Percentiles rank a stretch among this genome's conserved stretches.
These are phyloP conservation scores for Coelopa pilipes DNA, from an alignment of 2,888 invertebrate species.

Conservation along the genomic window DNA sequence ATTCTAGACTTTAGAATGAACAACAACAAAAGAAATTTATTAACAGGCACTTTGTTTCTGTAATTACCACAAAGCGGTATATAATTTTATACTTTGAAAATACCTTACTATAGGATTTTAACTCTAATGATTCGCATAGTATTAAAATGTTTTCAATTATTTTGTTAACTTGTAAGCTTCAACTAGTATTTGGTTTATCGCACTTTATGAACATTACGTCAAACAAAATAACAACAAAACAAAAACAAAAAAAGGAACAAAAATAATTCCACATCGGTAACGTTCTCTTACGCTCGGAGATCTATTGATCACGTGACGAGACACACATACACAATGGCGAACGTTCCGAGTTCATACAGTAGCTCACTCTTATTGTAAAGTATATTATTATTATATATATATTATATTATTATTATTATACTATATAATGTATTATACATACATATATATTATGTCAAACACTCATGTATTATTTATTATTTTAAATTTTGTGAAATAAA, in stretches of 20 bases:
- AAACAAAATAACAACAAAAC: no score
- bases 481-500: conserved; percentile 32
- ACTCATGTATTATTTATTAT: conserved; percentile 37
- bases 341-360: conserved; percentile 2
- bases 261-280: neutral
- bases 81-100: neutral
- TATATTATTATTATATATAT: conserved; percentile 24
- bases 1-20: no score
- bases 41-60: neutral
- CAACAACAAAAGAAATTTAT: no score
- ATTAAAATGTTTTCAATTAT: conserved; percentile 6
- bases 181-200: conserved; percentile 11
- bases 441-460: conserved; percentile 18
- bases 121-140: neutral
- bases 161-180: neutral
- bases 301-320: conserved; percentile 2
- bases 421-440: conserved; percentile 1
- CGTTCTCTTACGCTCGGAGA: conserved; percentile 10
- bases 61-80: neutral
- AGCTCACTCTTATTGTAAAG: conserved; percentile 30
- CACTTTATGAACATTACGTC: neutral
- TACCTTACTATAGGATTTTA: neutral
- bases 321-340: neutral
- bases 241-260: no score
- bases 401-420: conserved; percentile 15